These are phyloP conservation scores for Caenorhabditis briggsae DNA, from an alignment of 1,140 invertebrate genomes.

Conservation along the genomic window DNA sequence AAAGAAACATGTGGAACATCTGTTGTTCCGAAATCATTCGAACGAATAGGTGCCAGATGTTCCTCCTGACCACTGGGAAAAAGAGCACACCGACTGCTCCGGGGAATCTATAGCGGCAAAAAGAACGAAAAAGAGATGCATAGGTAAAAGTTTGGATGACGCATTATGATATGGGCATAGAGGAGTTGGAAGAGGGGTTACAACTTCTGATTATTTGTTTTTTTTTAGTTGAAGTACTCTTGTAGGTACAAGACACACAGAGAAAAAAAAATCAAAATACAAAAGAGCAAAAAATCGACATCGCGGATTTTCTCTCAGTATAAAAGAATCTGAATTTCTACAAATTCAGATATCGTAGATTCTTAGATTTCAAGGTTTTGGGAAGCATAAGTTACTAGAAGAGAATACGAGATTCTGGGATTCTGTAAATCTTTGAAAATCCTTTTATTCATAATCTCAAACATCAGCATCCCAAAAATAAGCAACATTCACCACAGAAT, in stretches of 20 bases:
- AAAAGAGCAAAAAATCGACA: no score
- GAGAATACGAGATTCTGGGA: no score
- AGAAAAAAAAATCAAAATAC: no score
- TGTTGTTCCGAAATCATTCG: constrained; percentile 20
- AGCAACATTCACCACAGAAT: no score
- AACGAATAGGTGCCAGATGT: constrained; percentile 32
- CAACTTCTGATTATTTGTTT: neutral
- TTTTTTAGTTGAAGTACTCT: neutral
- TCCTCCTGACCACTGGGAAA: neutral
- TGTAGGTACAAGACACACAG: no score
- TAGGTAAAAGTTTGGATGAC: neutral
- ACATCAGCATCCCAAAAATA: no score
- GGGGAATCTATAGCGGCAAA: neutral
- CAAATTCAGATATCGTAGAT: no score
- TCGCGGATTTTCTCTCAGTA: no score
- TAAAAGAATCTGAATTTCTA: no score
- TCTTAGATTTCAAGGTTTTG: no score
- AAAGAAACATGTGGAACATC: constrained; percentile 42
- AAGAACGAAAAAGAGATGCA: neutral
- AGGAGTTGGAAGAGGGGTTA: neutral
- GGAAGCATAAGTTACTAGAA: no score
- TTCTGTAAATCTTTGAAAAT: neutral
- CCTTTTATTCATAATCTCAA: neutral
- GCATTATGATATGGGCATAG: neutral
- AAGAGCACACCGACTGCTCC: neutral